Evolutionary conservation across 2,113 vertebrate genomes (phyloP).

Genomic region (Lucifuga dentata): DNA sequence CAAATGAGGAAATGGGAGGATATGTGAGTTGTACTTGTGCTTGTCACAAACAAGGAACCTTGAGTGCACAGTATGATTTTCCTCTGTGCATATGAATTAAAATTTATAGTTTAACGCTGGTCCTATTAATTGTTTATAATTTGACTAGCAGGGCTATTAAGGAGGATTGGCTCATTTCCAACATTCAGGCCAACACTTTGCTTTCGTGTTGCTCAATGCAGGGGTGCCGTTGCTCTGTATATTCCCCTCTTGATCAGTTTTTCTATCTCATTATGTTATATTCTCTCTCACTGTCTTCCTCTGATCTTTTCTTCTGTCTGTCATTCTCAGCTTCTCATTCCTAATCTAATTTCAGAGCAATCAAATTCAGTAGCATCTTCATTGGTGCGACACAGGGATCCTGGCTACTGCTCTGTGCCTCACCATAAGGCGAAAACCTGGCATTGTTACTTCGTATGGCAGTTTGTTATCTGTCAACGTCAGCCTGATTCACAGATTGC

Average conservation of each 20-base stretch:
- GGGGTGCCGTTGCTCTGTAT: background rate
- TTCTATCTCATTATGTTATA: background rate
- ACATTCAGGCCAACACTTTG: background rate
- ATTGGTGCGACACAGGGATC: slow-evolving; percentile 18
- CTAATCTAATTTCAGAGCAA: slow-evolving; percentile 8
- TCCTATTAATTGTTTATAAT: background rate
- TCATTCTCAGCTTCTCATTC: background rate
- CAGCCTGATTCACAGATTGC: no score
- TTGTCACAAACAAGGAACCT: background rate
- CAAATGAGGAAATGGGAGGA: background rate
- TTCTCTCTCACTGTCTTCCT: background rate
- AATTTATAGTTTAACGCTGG: background rate
- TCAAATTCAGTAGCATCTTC: slow-evolving; percentile 40
- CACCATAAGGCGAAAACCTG: slow-evolving; percentile 15
- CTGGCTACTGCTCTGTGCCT: background rate
- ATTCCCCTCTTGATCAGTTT: background rate
- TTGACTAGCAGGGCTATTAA: slow-evolving; percentile 1
- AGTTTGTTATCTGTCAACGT: slow-evolving; percentile 25
- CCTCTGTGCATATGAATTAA: background rate
- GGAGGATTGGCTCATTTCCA: background rate
- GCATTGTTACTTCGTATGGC: slow-evolving; percentile 9
- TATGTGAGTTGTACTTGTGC: background rate
- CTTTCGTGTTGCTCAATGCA: background rate
- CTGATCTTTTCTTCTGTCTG: background rate
- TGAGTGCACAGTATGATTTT: background rate